A percentile compares a stretch with the other conserved stretches of the same genome.
These are phyloP conservation scores for Bradysia coprophila DNA, from an alignment of 1,140 invertebrate genomes.

Conservation along the genomic window DNA sequence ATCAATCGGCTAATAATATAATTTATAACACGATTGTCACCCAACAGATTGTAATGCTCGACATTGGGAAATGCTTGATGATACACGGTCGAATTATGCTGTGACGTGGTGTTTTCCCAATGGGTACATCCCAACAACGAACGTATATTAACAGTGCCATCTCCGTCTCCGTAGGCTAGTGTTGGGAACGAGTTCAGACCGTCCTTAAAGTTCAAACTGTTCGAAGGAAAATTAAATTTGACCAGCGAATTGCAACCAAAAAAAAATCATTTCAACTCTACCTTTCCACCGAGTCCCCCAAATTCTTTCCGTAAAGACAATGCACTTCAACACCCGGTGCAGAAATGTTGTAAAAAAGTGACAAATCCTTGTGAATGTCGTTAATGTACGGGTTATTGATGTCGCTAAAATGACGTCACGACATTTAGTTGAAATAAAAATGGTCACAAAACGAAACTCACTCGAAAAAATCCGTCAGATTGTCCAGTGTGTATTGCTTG, in stretches of 20 bases:
- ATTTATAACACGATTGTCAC: background rate
- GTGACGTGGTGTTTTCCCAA: slow-evolving; percentile 30
- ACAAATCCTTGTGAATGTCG: slow-evolving; percentile 75
- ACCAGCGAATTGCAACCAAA: background rate
- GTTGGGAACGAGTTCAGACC: slow-evolving; percentile 32
- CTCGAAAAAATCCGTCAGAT: slow-evolving; percentile 72
- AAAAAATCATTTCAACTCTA: slow-evolving; percentile 20
- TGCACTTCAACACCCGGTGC: slow-evolving; percentile 83
- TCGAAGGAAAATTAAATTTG: background rate
- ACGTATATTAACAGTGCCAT: slow-evolving; percentile 85
- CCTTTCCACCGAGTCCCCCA: slow-evolving; percentile 61
- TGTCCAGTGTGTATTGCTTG: slow-evolving; percentile 69
- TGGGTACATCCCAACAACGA: slow-evolving; percentile 62
- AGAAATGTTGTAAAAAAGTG: slow-evolving; percentile 46
- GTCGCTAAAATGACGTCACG: slow-evolving; percentile 33
- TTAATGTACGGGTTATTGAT: slow-evolving; percentile 66
- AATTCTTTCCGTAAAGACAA: slow-evolving; percentile 64
- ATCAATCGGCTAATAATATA: background rate
- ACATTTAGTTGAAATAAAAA: background rate
- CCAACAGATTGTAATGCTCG: background rate
- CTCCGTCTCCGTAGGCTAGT: slow-evolving; percentile 65
- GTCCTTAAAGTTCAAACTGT: background rate
- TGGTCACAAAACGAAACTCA: slow-evolving; percentile 23
- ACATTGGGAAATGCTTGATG: background rate
- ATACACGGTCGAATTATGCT: background rate